phyloP scores from a whole-genome alignment of 2,888 invertebrate genomes.

The Conus canariensis region DNA sequence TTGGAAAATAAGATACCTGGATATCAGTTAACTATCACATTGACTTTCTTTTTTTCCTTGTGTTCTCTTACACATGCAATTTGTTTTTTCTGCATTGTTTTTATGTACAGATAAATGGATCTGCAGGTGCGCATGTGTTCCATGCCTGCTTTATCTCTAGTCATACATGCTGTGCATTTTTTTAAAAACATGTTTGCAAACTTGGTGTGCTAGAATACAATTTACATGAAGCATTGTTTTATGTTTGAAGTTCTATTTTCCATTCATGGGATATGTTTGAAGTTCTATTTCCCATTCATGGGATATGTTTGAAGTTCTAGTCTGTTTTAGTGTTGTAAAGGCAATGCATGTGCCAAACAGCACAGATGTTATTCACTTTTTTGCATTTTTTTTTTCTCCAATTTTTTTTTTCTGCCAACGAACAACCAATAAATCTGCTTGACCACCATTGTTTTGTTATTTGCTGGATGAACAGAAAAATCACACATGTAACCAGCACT shows the following conservation, averaged over 20 bases:
- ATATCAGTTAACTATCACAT: too few species aligned
- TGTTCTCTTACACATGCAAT: too few species aligned
- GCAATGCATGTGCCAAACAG: conserved; percentile 31
- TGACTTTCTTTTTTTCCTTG: too few species aligned
- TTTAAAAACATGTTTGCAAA: background rate
- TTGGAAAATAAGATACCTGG: too few species aligned
- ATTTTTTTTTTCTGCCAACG: background rate
- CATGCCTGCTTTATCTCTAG: background rate
- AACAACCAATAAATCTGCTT: conserved; percentile 20
- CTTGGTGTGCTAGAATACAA: background rate
- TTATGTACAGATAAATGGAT: too few species aligned
- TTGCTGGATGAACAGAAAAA: too few species aligned
- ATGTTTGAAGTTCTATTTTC: background rate
- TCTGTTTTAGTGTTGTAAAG: background rate
- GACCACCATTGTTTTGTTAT: background rate
- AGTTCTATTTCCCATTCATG: background rate
- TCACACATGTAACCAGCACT: too few species aligned
- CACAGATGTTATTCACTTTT: background rate
- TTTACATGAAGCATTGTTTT: conserved; percentile 1
- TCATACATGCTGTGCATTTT: background rate
- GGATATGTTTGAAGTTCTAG: background rate
- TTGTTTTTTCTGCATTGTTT: too few species aligned
- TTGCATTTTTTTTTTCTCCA: background rate
- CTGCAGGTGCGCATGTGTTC: background rate
- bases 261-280: too few species aligned